These are phyloP conservation scores for Tricholaema leucomelas DNA, from an alignment of 2,113 vertebrate genomes.

Conservation along the genomic window DNA sequence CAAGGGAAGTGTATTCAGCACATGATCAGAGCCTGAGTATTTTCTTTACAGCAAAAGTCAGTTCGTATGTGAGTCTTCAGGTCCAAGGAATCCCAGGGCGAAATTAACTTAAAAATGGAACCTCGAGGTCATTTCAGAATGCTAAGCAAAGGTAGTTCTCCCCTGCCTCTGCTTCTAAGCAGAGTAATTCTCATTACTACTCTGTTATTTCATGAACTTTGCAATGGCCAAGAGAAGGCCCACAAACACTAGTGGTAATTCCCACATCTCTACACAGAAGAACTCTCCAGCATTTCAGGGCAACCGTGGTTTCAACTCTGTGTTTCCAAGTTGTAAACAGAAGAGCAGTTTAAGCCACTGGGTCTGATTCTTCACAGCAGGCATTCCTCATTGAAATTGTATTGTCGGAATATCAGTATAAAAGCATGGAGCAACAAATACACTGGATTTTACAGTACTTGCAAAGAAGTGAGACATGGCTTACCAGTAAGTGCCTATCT, in stretches of 20 bases:
- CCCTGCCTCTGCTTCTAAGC: slow-evolving; percentile 56
- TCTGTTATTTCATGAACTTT: slow-evolving; percentile 70
- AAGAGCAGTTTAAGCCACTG: neutral
- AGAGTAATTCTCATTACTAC: slow-evolving; percentile 60
- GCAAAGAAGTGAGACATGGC: slow-evolving; percentile 20
- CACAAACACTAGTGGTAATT: neutral
- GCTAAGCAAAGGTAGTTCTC: slow-evolving; percentile 48
- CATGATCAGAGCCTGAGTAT: slow-evolving; percentile 58
- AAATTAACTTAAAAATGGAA: slow-evolving; percentile 20
- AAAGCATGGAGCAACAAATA: slow-evolving; percentile 37
- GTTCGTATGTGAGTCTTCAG: slow-evolving; percentile 53
- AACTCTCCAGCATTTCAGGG: neutral
- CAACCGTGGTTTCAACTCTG: neutral
- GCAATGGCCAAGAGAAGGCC: neutral
- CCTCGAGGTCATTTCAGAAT: neutral
- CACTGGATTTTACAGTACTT: slow-evolving; percentile 55
- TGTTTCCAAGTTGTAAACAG: neutral
- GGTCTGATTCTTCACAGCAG: neutral
- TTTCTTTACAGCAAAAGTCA: slow-evolving; percentile 58
- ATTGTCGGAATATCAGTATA: neutral
- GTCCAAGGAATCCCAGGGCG: neutral
- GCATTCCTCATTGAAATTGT: neutral
- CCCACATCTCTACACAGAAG: neutral
- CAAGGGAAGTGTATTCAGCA: slow-evolving; percentile 61
- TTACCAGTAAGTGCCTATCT: slow-evolving; percentile 46